phyloP scores from a whole-genome alignment of 2,888 invertebrate genomes.

The Cataglyphis cursor region DNA sequence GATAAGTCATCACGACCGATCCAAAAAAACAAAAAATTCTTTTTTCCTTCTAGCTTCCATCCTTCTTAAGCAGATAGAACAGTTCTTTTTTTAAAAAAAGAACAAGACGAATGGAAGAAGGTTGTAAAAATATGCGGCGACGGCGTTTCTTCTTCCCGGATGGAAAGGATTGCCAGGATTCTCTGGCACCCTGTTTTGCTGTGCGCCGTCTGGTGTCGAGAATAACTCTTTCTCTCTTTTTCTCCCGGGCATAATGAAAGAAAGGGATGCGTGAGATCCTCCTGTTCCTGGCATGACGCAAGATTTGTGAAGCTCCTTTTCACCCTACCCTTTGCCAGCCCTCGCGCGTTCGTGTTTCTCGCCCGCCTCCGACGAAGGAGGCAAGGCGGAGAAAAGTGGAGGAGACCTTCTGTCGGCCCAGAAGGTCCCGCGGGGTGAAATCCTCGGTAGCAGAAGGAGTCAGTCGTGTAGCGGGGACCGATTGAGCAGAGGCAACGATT shows the following conservation, averaged over 20 bases:
- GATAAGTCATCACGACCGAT: not conserved
- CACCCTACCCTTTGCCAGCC: slow-evolving; percentile 43
- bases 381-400: slow-evolving; percentile 32
- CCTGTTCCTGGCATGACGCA: slow-evolving; percentile 55
- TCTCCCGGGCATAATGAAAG: slow-evolving; percentile 67
- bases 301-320: slow-evolving; percentile 65
- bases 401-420: slow-evolving; percentile 70
- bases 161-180: slow-evolving; percentile 70
- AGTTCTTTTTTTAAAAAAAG: slow-evolving; percentile 40
- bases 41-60: not conserved
- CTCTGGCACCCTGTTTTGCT: slow-evolving; percentile 52
- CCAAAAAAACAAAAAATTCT: slow-evolving; percentile 43
- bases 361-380: slow-evolving; percentile 15
- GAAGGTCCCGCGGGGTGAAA: slow-evolving; percentile 71
- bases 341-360: slow-evolving; percentile 31
- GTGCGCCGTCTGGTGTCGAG: slow-evolving; percentile 70
- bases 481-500: slow-evolving; percentile 56
- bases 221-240: slow-evolving; percentile 61
- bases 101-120: slow-evolving; percentile 63
- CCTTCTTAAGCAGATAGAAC: not conserved
- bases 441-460: slow-evolving; percentile 75
- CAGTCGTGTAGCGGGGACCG: slow-evolving; percentile 78
- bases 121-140: slow-evolving; percentile 64
- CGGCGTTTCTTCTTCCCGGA: slow-evolving; percentile 54
- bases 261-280: slow-evolving; percentile 71